Percentiles rank a stretch among this genome's conserved stretches.
Evolutionary conservation across 2,113 vertebrate species (phyloP).

Genomic region (Bos taurus): ARS-UCD2.0 NC_037332.1:18010501-18011000

Average conservation of each 20-base stretch:
- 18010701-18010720: background rate
- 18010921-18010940: background rate
- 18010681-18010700: background rate
- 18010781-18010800: background rate
- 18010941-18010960: background rate
- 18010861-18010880: background rate
- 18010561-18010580: background rate
- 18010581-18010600: background rate
- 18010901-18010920: background rate
- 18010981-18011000: background rate
- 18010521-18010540: background rate
- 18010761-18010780: background rate
- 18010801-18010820: background rate
- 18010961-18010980: background rate
- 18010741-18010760: background rate
- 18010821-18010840: background rate
- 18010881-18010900: background rate
- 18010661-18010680: background rate
- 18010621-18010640: background rate
- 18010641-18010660: background rate
- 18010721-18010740: background rate
- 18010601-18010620: background rate
- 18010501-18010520: background rate
- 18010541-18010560: background rate
- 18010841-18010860: background rate